A percentile compares a stretch with the other conserved stretches of the same genome.
Evolutionary conservation across 2,888 invertebrate species (phyloP).

Genomic region (Hedychridium roseum): DNA sequence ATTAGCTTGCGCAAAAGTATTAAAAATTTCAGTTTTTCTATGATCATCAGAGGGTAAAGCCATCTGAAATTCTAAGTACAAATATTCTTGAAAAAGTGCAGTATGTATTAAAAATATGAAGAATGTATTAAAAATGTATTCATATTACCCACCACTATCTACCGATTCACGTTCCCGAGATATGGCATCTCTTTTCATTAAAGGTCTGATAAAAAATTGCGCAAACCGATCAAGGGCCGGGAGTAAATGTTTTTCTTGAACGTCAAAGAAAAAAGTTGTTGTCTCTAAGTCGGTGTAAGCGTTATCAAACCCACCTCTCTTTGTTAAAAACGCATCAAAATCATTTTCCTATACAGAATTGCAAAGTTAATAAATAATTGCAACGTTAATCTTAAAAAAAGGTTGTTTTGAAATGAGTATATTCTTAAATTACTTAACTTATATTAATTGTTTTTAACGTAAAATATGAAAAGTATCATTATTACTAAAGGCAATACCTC

Average conservation of each 20-base stretch:
- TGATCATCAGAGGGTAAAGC: constrained; percentile 77
- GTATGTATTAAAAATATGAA: constrained; percentile 2
- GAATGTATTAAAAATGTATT: background rate
- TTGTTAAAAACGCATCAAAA: constrained; percentile 65
- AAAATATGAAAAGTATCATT: too few species aligned
- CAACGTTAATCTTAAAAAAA: background rate
- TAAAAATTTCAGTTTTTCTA: constrained; percentile 80
- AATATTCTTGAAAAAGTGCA: constrained; percentile 2
- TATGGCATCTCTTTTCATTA: constrained; percentile 86
- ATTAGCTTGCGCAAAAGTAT: constrained; percentile 71
- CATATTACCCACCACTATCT: constrained; percentile 75
- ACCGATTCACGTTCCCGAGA: constrained; percentile 87
- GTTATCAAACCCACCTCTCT: constrained; percentile 86
- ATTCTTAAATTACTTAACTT: background rate
- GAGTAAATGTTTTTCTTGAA: constrained; percentile 79
- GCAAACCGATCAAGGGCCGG: constrained; percentile 86
- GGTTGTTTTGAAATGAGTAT: background rate
- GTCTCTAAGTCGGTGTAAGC: constrained; percentile 88
- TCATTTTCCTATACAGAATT: constrained; percentile 53
- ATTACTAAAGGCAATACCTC: constrained; percentile 67
- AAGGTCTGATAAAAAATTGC: constrained; percentile 85
- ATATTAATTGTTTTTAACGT: too few species aligned
- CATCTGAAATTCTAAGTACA: constrained; percentile 81
- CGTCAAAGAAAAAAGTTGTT: constrained; percentile 90
- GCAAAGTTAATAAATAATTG: constrained; percentile 1